These are phyloP conservation scores for Ameiurus melas DNA, from an alignment of 2,113 vertebrate species.

Conservation along the genomic window DNA sequence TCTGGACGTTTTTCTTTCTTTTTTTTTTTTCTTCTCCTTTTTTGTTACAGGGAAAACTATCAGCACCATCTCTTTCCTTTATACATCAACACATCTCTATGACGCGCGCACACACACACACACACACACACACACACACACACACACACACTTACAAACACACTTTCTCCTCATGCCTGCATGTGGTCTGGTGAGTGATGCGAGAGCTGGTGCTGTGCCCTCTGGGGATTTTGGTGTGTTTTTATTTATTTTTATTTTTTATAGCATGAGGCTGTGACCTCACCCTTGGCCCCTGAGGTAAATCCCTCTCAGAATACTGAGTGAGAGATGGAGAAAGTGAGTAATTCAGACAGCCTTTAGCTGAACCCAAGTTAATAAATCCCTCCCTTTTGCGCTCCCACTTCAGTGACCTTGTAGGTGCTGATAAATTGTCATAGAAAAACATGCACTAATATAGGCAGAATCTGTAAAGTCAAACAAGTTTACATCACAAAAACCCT, in stretches of 20 bases:
- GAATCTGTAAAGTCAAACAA: background rate
- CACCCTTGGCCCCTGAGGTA: constrained; percentile 30
- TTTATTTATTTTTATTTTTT: background rate
- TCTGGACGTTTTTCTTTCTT: background rate
- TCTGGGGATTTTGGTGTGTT: constrained; percentile 9
- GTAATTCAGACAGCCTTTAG: background rate
- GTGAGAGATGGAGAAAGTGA: background rate
- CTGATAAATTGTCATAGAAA: background rate
- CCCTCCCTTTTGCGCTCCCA: background rate
- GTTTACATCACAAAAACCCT: background rate
- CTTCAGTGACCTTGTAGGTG: background rate
- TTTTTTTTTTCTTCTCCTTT: background rate
- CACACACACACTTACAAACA: background rate
- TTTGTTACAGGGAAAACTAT: background rate
- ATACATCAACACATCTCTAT: background rate
- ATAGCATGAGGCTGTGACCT: constrained; percentile 33
- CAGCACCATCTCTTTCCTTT: background rate
- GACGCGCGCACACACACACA: background rate
- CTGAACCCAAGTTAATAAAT: constrained; percentile 2
- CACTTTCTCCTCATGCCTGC: background rate
- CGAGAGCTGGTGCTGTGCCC: constrained; percentile 33
- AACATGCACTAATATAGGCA: background rate
- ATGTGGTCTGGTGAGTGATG: constrained; percentile 32
- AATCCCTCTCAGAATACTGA: constrained; percentile 27
- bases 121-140: background rate